Percentiles rank a stretch among this genome's conserved stretches.
These are phyloP conservation scores for Rhinoraja longicauda DNA, from an alignment of 2,797 vertebrate genomes.

Conservation along the genomic window DNA sequence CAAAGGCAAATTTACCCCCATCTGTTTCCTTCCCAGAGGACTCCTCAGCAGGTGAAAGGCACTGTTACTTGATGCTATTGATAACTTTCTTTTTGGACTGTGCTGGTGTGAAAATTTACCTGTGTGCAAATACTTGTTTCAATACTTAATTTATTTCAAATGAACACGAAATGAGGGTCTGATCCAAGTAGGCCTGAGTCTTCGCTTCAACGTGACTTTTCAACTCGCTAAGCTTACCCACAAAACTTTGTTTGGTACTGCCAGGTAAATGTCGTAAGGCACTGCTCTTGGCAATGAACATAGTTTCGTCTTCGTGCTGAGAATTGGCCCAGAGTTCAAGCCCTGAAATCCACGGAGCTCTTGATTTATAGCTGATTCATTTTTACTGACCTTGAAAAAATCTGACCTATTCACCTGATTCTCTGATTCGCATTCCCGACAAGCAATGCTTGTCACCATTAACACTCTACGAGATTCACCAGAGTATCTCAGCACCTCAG, in stretches of 20 bases:
- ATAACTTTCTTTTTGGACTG: neutral
- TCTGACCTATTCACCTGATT: neutral
- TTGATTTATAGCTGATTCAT: neutral
- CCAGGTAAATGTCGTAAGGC: neutral
- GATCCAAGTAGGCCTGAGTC: neutral
- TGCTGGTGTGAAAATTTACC: neutral
- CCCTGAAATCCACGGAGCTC: neutral
- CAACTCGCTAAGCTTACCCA: neutral
- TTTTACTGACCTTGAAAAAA: constrained; percentile 4
- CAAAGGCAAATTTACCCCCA: neutral
- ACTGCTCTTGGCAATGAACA: neutral
- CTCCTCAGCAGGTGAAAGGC: neutral
- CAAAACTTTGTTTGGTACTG: neutral
- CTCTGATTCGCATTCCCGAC: neutral
- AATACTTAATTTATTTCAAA: neutral
- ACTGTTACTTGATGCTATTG: neutral
- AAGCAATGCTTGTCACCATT: neutral
- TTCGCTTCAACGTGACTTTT: neutral
- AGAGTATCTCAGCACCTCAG: neutral
- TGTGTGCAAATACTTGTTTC: constrained; percentile 10
- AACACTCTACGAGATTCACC: neutral
- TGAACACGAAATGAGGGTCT: neutral
- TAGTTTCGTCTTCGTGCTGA: neutral
- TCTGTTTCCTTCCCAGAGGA: neutral
- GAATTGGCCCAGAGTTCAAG: neutral